Evolutionary conservation across 2,797 vertebrate genomes (phyloP), one percentile per base, ranked within the genome.

Genomic region (Microchirus variegatus): DNA sequence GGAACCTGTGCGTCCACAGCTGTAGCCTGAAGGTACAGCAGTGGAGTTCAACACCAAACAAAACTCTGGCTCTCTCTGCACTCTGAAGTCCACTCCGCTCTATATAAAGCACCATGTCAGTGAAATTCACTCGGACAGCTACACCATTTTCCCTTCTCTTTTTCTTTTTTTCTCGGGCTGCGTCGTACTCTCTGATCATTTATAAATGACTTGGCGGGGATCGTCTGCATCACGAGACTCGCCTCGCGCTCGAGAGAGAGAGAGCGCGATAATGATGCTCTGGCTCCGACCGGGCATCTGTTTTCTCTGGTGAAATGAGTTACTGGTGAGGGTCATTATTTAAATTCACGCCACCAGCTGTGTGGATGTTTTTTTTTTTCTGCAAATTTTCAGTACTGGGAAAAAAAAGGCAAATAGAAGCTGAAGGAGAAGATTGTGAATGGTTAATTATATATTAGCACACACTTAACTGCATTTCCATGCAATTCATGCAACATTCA

Each of bases 101-200:
- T 80, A 81, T 81, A 87, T 83, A 87, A 91, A 85, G 75, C 79
- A 68, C 67, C 77, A 37, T 83, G 83, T 88, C 79, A 89, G 83
- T 74, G 78, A 82, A 88, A 92, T 90, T 70, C 76, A 74, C 83
- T 86, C 66, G 59, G 90, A 90, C 91, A 90, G 89, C 80, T 83
- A 79, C 85, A 90, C 67, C 68, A 86, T 89, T 91, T 86, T 86
- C 77, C 53, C 11, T 64, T 79, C 81, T 65, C 78, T 84, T 83
- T 86, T 70, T 70, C 83, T 84, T 31, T 31, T 31, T 31, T 31
- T 31, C 88, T 80, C 68, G 70, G 81, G 85, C 77, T 86, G 82
- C 87, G 90, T 90, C 84, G 87, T 90, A 82, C 70, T 71, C 86
- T 91, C 70, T 91, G 89, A 93, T 92, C 87, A 93, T 92, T 91